These are phyloP conservation scores for Stomatorhinus ivindoensis DNA, from an alignment of 2,113 vertebrate genomes.

Conservation along the genomic window DNA sequence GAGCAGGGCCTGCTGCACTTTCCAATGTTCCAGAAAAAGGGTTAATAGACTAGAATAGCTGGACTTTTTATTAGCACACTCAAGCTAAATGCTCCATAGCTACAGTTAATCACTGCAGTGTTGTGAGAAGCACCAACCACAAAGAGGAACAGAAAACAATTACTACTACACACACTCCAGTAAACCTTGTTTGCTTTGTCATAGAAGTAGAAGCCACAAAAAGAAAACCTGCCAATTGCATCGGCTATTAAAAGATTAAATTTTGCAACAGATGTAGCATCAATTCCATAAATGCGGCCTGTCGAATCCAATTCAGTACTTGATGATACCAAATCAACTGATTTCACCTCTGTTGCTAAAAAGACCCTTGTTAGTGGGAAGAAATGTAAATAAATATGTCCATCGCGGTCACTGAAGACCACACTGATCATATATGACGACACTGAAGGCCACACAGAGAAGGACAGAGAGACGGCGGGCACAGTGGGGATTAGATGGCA, in stretches of 20 bases:
- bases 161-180: background rate
- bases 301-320: background rate
- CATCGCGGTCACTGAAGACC: background rate
- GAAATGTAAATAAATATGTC: background rate
- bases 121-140: background rate
- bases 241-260: background rate
- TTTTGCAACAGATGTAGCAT: background rate
- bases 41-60: background rate
- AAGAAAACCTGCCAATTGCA: background rate
- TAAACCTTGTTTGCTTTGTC: background rate
- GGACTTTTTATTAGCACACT: background rate
- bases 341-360: background rate
- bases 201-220: background rate
- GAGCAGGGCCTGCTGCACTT: background rate
- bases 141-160: background rate
- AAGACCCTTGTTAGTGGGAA: background rate
- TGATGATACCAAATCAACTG: background rate
- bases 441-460: slow-evolving; percentile 35
- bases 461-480: slow-evolving; percentile 36
- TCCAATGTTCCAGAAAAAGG: background rate
- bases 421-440: background rate
- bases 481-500: background rate
- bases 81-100: background rate
- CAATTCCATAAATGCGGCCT: background rate
- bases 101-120: background rate